Percentiles rank a stretch among this genome's conserved stretches.
These are phyloP conservation scores for Parthenolecanium corni DNA, from an alignment of 2,888 invertebrate genomes.

Conservation along the genomic window DNA sequence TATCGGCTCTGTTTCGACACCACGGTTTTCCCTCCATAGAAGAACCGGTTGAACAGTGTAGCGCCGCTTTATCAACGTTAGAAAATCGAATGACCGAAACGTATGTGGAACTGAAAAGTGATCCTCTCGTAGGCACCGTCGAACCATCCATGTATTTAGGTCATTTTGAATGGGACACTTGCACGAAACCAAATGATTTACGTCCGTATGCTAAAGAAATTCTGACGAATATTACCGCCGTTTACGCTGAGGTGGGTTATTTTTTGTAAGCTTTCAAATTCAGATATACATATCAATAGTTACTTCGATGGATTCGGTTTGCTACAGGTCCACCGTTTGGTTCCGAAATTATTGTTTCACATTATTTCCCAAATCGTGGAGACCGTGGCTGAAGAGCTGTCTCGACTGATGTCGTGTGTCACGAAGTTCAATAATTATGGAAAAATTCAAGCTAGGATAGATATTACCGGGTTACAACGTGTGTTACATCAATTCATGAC, in stretches of 20 bases:
- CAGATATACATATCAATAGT: not conserved
- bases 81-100: slow-evolving; percentile 54
- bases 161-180: slow-evolving; percentile 71
- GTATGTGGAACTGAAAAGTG: slow-evolving; percentile 80
- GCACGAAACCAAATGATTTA: slow-evolving; percentile 61
- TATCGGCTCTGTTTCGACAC: slow-evolving; percentile 54
- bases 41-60: slow-evolving; percentile 44
- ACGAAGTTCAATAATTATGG: slow-evolving; percentile 54
- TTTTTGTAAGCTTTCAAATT: slow-evolving; percentile 17
- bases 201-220: slow-evolving; percentile 82
- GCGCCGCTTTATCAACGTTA: slow-evolving; percentile 32
- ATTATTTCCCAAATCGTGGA: slow-evolving; percentile 69
- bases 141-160: slow-evolving; percentile 94
- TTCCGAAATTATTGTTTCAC: slow-evolving; percentile 62
- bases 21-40: slow-evolving; percentile 65
- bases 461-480: slow-evolving; percentile 55
- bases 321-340: slow-evolving; percentile 62
- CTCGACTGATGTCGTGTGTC: slow-evolving; percentile 72
- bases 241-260: slow-evolving; percentile 55
- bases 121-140: slow-evolving; percentile 88
- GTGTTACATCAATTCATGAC: slow-evolving; percentile 54
- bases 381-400: slow-evolving; percentile 84
- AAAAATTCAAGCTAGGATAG: slow-evolving; percentile 67
- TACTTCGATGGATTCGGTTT: not conserved
- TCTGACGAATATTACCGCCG: slow-evolving; percentile 64